phyloP scores from a whole-genome alignment of 1,140 invertebrate species.

The Microplitis demolitor region DNA sequence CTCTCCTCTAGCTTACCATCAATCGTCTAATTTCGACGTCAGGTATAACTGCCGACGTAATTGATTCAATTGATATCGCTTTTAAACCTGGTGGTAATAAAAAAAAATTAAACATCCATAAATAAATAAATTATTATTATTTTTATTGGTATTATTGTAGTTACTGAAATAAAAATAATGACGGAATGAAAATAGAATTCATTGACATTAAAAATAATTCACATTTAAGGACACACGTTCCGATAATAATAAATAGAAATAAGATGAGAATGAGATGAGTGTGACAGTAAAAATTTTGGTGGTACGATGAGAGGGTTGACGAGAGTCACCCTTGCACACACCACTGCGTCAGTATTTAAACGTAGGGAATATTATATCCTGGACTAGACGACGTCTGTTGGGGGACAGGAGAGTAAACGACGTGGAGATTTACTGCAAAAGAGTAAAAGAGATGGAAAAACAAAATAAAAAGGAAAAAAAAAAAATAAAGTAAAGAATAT shows the following conservation, averaged over 20 bases:
- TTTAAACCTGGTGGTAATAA: neutral
- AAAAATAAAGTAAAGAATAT: neutral
- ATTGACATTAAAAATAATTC: neutral
- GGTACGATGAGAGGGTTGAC: slow-evolving; percentile 15
- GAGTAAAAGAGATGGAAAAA: neutral
- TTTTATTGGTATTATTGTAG: neutral
- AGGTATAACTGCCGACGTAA: neutral
- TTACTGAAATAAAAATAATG: no score
- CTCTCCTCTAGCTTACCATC: slow-evolving; percentile 1
- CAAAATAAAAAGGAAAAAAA: neutral
- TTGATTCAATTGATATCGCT: slow-evolving; percentile 7
- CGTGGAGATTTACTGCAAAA: neutral
- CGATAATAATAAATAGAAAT: neutral
- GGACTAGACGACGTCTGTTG: neutral
- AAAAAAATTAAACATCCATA: neutral
- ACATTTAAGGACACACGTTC: neutral
- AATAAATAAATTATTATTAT: neutral
- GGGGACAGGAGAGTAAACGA: neutral
- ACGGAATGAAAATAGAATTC: neutral
- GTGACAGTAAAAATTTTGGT: neutral
- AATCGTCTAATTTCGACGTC: neutral
- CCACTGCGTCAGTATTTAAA: slow-evolving; percentile 30
- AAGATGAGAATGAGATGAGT: slow-evolving; percentile 9
- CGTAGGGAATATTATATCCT: neutral
- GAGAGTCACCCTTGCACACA: slow-evolving; percentile 18